Evolutionary conservation across 2,113 vertebrate species (phyloP), one percentile per base, ranked within the genome.

Genomic region (Tinamus guttatus): DNA sequence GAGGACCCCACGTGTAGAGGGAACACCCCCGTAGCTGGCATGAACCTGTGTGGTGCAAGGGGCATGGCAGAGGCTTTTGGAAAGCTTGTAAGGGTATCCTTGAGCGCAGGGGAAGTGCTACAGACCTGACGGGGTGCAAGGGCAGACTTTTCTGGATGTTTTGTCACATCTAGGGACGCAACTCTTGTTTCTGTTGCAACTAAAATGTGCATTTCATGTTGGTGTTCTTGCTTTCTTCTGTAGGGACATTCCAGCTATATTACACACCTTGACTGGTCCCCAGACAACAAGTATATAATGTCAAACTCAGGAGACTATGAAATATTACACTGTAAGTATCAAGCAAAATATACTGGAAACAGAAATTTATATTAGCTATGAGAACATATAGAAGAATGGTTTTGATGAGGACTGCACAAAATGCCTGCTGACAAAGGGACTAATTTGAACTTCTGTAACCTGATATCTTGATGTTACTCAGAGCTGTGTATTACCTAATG

Each of bases 181-280:
- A 24, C 51, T 71, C 73, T 21, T 77, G 59, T 56, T 90, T 87
- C 25, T 21, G 10, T 93, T 91, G 59, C 30, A 52, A 52, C 40
- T 84, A 40, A 85, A 91, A 27, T n/a, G 28, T 4, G 2, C 27
- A 41, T 85, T 92, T 96, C 81, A 78, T 47, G 7, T 11, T 81
- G 58, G 0, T 87, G 30, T 82, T 86, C 22, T 68, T 96, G 30
- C 77, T 3, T 96, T 94, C 63, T 90, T 96, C 93, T 75, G 73
- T 98, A 99, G 99, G 99, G 99, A 97, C 99, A 99, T 99, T 99
- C 99, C 98, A 99, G 99, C 98, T 99, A 99, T 97, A 99, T 99
- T 97, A 99, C 99, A 81, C 99, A 99, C 97, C 98, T 99, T 96
- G 99, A 99, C 97, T 99, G 99, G 99, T 99, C 99, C 94, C 99